phyloP scores from a whole-genome alignment of 2,888 invertebrate genomes.

The Lasioglossum vierecki region DNA sequence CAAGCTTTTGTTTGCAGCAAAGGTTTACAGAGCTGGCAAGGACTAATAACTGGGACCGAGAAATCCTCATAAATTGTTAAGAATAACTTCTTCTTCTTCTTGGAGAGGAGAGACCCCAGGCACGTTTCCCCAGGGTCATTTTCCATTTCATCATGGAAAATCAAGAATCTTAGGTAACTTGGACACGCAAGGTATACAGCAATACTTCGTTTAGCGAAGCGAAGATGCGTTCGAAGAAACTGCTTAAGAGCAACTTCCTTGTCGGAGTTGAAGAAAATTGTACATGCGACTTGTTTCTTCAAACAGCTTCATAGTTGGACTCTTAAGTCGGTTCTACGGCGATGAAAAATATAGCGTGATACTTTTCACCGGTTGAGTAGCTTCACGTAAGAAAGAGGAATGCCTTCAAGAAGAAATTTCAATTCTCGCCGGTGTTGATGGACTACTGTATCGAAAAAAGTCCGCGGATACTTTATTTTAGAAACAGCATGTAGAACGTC shows the following conservation, averaged over 20 bases:
- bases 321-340: background rate
- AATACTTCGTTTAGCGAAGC: background rate
- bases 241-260: background rate
- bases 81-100: constrained; percentile 23
- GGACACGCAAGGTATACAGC: background rate
- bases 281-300: background rate
- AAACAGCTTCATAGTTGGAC: background rate
- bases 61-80: constrained; percentile 31
- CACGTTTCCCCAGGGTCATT: constrained; percentile 1
- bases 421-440: constrained; percentile 14
- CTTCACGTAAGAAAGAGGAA: background rate
- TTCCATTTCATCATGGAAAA: constrained; percentile 29
- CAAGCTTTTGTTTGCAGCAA: constrained; percentile 33
- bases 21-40: constrained; percentile 37
- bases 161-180: background rate
- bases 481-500: constrained; percentile 53
- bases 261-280: background rate
- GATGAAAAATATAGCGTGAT: background rate
- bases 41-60: constrained; percentile 31
- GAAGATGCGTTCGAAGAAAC: background rate
- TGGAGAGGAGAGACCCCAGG: background rate
- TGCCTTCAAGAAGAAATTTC: constrained; percentile 5
- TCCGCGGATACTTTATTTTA: constrained; percentile 41
- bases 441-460: constrained; percentile 22
- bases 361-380: background rate